These are phyloP conservation scores for Heterohyrax brucei DNA, from an alignment of 2,797 vertebrate genomes.

Conservation along the genomic window DNA sequence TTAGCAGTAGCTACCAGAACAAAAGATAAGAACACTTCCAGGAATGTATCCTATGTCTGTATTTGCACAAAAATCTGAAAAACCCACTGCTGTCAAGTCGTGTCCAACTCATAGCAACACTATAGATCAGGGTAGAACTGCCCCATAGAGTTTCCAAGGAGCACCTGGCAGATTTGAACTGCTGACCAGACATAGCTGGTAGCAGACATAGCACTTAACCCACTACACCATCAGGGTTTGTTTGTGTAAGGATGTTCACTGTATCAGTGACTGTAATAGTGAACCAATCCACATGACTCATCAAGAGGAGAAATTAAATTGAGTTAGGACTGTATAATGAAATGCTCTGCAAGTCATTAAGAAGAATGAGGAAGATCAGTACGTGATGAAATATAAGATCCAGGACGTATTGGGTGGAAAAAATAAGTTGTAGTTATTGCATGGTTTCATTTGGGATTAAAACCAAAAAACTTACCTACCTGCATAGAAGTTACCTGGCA, in stretches of 20 bases:
- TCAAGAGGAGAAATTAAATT: slow-evolving; percentile 31
- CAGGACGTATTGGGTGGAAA: slow-evolving; percentile 5
- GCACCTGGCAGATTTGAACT: too few relatives aligned
- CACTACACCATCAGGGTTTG: too few relatives aligned
- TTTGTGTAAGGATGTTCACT: neutral
- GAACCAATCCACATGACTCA: neutral
- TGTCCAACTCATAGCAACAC: too few relatives aligned
- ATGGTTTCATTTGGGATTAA: slow-evolving; percentile 44
- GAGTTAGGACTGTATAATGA: neutral
- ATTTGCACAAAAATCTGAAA: neutral
- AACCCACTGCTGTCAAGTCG: neutral
- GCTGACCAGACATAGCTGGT: too few relatives aligned
- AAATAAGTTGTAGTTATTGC: neutral
- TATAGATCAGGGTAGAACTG: too few relatives aligned
- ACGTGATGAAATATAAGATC: slow-evolving; percentile 39
- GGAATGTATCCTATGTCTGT: neutral
- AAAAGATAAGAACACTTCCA: neutral
- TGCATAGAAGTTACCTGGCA: neutral
- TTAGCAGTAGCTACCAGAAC: neutral
- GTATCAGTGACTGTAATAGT: neutral
- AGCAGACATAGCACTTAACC: too few relatives aligned
- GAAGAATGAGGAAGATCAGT: neutral
- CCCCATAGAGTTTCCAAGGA: too few relatives aligned
- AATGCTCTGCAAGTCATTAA: slow-evolving; percentile 3
- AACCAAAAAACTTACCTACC: neutral